Percentiles rank a stretch among this genome's conserved stretches.
phyloP scores from a whole-genome alignment of 64 coral and sea anemone species.

The Stylophora pistillata region DNA sequence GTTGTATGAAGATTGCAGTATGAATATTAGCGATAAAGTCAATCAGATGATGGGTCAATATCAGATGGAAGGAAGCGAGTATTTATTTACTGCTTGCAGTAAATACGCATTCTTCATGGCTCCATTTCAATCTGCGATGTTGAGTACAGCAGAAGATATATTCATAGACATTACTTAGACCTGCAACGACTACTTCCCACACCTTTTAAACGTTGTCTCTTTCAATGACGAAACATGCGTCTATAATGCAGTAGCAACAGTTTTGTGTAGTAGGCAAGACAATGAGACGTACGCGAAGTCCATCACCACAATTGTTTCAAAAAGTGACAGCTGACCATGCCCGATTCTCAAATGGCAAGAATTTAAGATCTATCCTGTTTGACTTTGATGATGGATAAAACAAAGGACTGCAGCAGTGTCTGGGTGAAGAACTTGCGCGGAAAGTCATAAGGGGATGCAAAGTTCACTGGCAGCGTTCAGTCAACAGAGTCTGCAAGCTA shows the following conservation, averaged over 20 bases:
- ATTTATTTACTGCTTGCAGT: conserved; percentile 41
- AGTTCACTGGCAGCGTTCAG: conserved; percentile 56
- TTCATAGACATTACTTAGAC: conserved; percentile 62
- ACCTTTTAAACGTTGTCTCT: conserved; percentile 54
- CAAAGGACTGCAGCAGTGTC: conserved; percentile 37
- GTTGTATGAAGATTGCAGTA: background rate
- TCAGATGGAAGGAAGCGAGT: conserved; percentile 41
- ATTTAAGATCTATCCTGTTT: conserved; percentile 39
- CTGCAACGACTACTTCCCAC: conserved; percentile 53
- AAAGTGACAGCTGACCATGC: conserved; percentile 42
- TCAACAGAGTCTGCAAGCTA: conserved; percentile 42
- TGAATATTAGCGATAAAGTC: conserved; percentile 40
- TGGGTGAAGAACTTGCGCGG: conserved; percentile 29
- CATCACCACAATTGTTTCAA: conserved; percentile 31
- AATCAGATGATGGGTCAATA: conserved; percentile 55
- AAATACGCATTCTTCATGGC: conserved; percentile 72
- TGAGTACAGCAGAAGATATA: conserved; percentile 43
- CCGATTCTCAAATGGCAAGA: conserved; percentile 9
- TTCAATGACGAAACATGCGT: conserved; percentile 55
- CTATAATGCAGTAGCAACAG: conserved; percentile 45
- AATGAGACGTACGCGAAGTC: conserved; percentile 31
- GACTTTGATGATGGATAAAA: conserved; percentile 50
- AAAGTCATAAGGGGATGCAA: conserved; percentile 36
- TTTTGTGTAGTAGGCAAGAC: conserved; percentile 56
- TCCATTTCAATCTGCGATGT: conserved; percentile 36